Base-by-base conservation (phyloP, 1,140 invertebrate species). In the Macrosteles quadrilineatus region DNA sequence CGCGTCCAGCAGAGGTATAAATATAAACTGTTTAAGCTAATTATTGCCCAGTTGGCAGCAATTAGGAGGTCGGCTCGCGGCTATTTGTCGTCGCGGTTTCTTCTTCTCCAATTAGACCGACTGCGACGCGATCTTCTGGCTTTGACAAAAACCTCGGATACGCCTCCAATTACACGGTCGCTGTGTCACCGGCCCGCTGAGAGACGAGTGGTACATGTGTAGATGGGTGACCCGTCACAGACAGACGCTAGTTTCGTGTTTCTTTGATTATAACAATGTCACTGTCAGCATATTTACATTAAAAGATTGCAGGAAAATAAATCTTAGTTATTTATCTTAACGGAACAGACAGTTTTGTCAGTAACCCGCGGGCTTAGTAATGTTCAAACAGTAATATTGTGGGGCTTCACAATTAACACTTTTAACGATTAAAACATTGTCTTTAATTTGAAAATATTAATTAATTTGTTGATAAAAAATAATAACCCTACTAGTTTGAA, bases 71-170 rank as follows among this genome's bases (percentile, higher is more conserved):
- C 47, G 47, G 47, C 47, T 9, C 21, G 47, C 21, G 47, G 59
- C 32, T 63, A 63, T 63, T 63, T 63, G 59, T 63, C 59, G 59
- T 32, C 59, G 59, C 59, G 19, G 17, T 30, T 63, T 63, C 59
- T 63, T 63, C 59, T 63, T 63, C 59, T 63, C 59, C 31, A 63
- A 63, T 63, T 63, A 63, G 59, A 31, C 59, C 27, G 27, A 63
- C 59, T 30, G 31, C 59, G 31, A 63, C 29, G 59, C 31, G 17
- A 63, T 32, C 29, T 63, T 12, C 29, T 23, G 29, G 59, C 59
- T 63, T 63, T 63, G 59, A 63, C 59, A 63, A 63, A 63, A 29
- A 63, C 55, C 27, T 32, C 59, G 3, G 59, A 32, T 63, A 29
- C 59, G 30, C 29, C 59, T 19, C 27, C 59, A 63, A 63, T 63